Base-by-base conservation (phyloP, 2,888 invertebrate genomes). In the Uloborus plumipes region DNA sequence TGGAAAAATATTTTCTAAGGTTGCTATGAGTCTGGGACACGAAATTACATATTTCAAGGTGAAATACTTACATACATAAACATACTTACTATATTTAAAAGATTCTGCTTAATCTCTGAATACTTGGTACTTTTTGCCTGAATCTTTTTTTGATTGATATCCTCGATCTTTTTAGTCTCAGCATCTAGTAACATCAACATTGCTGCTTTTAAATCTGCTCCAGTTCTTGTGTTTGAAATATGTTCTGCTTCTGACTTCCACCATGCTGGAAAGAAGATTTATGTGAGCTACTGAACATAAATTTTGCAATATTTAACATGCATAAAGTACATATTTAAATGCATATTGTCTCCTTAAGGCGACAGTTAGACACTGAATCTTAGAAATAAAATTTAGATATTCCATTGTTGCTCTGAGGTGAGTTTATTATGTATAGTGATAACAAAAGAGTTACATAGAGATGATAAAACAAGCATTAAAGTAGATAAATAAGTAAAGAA, bases 201-300 rank as follows among this genome's bases (percentile, higher is more conserved):
- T 0, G 89, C 90, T n/a, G 90, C 90, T 85, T 89, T 90, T 15
- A 88, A 85, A 85, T 89, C 89, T 7, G 90, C 89, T 18, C 88
- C 89, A 22, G 86, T 85, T 80, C 88, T 85, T 4, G 87, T 88
- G 4, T 83, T 76, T 85, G 89, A 87, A 74, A 90, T 89, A 84
- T 89, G 88, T 78, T 89, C 89, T 67, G 87, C 86, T 74, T 89
- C 71, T 14, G 11, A n/a, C 47, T 71, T 64, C 81, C 75, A 76
- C 81, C 81, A 82, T 18, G 66, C 81, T 82, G 18, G 7, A 74
- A 61, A 18, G 15, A 62, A 4, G 13, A 55, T 9, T 55, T n/a
- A 55, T 18, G 7, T 14, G 14, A 6, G 14, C 14, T 15, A 18
- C 6, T 55, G 6, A 55, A 55, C 11, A 11, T 7, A 39, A 39